Evolutionary conservation across 2,888 invertebrate genomes (phyloP), one percentile per base, ranked within the genome.

Genomic region (Acrobasis repandana): DNA sequence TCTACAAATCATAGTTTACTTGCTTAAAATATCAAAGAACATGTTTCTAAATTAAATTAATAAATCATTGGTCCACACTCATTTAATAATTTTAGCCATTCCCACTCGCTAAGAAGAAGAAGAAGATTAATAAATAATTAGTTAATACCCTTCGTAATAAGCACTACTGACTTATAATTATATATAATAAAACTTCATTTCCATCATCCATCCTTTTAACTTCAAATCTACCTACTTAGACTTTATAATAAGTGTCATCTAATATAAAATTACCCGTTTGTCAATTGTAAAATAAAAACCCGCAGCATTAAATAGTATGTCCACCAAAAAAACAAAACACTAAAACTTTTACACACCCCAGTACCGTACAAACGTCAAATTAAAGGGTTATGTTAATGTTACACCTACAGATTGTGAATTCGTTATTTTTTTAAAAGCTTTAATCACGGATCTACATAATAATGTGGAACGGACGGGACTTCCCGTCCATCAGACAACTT

Each of bases 391-490:
- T 82, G 80, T 76, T 77, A 79, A 77, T 76, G 74, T 73, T 75
- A 80, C 80, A 78, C 79, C 79, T 78, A 77, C 79, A 80, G 82
- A 76, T 82, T 80, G 84, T 85, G 82, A 85, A 88, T 87, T 84
- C 83, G 85, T 83, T 88, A 87, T 80, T 84, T 88, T n/a, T 85
- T 83, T 77, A 82, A 84, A 83, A 79, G 79, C 79, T 83, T 86
- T 90, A 91, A 90, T 88, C 89, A 83, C 77, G 85, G 87, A 91
- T 90, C 86, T 89, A 86, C 90, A 90, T 90, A 88, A 86, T 87
- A 87, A 90, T 81, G 80, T 79, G 82, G 80, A 83, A 77, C 84
- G 85, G 64, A 62, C 65, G 60, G 83, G 82, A 86, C 85, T 88
- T 88, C 84, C 89, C 83, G 86, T 85, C 86, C 85, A 85, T 88